Percentiles rank a stretch among this genome's conserved stretches.
Conservation (phyloP, 2,797 vertebrate species). For the Lagodon rhomboides region DNA sequence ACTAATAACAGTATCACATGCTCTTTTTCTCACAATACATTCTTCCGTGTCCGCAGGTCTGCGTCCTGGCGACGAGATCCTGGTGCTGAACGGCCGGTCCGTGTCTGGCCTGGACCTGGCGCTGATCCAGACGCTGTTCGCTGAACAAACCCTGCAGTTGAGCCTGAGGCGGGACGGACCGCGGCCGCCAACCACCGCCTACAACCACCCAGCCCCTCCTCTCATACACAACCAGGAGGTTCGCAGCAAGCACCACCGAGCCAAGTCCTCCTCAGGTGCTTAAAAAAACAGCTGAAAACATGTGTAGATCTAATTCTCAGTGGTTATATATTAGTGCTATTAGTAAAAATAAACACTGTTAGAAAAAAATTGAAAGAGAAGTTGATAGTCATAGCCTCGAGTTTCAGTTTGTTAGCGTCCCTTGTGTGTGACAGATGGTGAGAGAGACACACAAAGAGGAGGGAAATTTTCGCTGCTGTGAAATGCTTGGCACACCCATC, state of each 20-base stretch:
- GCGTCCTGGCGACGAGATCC: slow-evolving; percentile 91
- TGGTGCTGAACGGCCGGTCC: slow-evolving; percentile 88
- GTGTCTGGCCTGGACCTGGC: slow-evolving; percentile 89
- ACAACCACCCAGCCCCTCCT: slow-evolving; percentile 63
- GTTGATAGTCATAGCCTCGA: slow-evolving; percentile 5
- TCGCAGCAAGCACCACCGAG: slow-evolving; percentile 87
- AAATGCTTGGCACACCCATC: slow-evolving; percentile 13
- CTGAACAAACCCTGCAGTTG: slow-evolving; percentile 87
- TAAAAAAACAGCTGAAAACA: neutral
- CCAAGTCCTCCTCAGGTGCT: slow-evolving; percentile 91
- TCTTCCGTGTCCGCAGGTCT: slow-evolving; percentile 82
- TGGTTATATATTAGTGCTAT: neutral
- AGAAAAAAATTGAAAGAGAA: slow-evolving; percentile 18
- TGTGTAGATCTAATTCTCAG: neutral
- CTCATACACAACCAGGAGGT: slow-evolving; percentile 77
- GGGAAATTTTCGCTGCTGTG: neutral
- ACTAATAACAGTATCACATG: no score
- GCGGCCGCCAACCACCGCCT: slow-evolving; percentile 44
- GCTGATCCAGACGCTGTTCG: slow-evolving; percentile 91
- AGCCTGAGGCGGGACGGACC: slow-evolving; percentile 82
- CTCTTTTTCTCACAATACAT: neutral
- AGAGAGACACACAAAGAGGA: slow-evolving; percentile 5
- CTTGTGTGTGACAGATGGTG: slow-evolving; percentile 26
- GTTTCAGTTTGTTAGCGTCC: slow-evolving; percentile 19
- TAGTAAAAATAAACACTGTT: no score